Conservation (phyloP, 2,888 invertebrate genomes). For the Drosophila subquinaria region DNA sequence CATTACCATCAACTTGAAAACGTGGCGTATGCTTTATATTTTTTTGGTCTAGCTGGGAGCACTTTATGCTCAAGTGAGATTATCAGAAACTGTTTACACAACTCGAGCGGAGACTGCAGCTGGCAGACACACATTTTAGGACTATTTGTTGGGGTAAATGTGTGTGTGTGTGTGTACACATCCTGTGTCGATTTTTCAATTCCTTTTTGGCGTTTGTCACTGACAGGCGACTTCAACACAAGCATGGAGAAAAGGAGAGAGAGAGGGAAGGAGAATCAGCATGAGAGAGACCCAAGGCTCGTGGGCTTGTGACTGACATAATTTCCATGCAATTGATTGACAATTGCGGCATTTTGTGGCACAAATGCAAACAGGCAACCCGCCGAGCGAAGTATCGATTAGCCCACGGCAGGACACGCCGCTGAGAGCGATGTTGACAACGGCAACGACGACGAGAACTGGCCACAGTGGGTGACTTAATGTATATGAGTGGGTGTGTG, state of each 20-base stretch:
- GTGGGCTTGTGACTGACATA: conserved; percentile 59
- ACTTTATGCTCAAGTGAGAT: conserved; percentile 69
- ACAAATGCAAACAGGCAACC: conserved; percentile 71
- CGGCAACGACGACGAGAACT: conserved; percentile 4
- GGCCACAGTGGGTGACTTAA: conserved; percentile 18
- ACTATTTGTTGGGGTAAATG: conserved; percentile 3
- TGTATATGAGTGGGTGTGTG: neutral
- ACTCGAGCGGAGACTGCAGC: conserved; percentile 46
- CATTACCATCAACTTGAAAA: conserved; percentile 58
- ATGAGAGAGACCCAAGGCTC: neutral
- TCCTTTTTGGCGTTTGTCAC: conserved; percentile 48
- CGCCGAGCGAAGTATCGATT: conserved; percentile 70
- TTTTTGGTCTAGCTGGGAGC: conserved; percentile 32
- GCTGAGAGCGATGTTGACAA: conserved; percentile 42
- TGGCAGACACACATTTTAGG: conserved; percentile 19
- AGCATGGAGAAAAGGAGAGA: neutral
- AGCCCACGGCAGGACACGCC: conserved; percentile 55
- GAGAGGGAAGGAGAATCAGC: neutral
- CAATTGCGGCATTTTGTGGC: conserved; percentile 80
- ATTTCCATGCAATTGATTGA: conserved; percentile 80
- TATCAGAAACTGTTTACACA: conserved; percentile 76
- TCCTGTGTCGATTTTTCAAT: conserved; percentile 50
- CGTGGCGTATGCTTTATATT: conserved; percentile 45
- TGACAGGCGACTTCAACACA: conserved; percentile 63
- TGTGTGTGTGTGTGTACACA: conserved; percentile 15